These are phyloP conservation scores for Palythoa grandiflora DNA, from an alignment of 92 coral and sea anemone species.

Conservation along the genomic window DNA sequence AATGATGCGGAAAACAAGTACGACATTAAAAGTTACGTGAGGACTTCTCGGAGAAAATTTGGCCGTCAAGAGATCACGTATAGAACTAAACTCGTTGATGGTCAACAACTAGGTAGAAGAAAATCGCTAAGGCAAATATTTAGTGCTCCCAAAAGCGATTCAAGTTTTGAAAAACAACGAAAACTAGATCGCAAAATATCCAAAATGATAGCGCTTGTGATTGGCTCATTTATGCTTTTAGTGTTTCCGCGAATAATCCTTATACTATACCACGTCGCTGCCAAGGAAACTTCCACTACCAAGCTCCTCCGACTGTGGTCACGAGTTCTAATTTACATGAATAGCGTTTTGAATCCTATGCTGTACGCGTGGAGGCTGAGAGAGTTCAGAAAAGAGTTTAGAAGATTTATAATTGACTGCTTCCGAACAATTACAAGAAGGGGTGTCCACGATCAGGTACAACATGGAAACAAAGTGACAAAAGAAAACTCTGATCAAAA, in stretches of 20 bases:
- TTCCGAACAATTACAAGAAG: not conserved
- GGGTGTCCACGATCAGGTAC: not conserved
- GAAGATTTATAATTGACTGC: conserved; percentile 20
- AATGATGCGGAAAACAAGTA: not conserved
- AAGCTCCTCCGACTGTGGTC: conserved; percentile 58
- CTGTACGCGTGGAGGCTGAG: conserved; percentile 73
- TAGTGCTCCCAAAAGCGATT: not conserved
- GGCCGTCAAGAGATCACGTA: not conserved
- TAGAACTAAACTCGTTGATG: not conserved
- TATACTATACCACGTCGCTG: conserved; percentile 61
- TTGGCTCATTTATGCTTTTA: conserved; percentile 53
- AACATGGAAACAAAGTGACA: not conserved
- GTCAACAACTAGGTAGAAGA: not conserved
- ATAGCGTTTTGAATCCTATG: conserved; percentile 58
- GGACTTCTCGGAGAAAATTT: not conserved
- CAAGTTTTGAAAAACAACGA: conserved; percentile 7
- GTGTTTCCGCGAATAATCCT: conserved; percentile 67
- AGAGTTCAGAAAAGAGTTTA: conserved; percentile 62
- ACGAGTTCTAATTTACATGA: conserved; percentile 56
- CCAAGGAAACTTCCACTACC: conserved; percentile 53
- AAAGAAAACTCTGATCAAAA: conserved; percentile 1
- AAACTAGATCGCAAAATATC: conserved; percentile 54
- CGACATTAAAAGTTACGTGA: not conserved
- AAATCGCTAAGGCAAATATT: not conserved
- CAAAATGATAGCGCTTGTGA: conserved; percentile 64